These are phyloP conservation scores for Stegodyphus mimosarum DNA, from an alignment of 1,140 invertebrate species.

Conservation along the genomic window DNA sequence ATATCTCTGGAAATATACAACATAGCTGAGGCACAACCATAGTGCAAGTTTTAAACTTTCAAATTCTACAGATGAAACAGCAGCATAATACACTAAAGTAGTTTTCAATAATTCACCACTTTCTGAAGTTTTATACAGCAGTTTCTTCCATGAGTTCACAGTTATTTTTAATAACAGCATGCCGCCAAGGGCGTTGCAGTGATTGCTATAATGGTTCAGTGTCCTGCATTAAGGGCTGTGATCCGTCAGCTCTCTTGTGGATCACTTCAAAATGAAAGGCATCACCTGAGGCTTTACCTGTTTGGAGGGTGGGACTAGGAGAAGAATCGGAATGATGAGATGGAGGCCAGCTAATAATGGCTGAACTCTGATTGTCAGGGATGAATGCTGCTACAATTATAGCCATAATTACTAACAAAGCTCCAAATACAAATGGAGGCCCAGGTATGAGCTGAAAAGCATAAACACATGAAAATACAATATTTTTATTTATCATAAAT, in stretches of 20 bases:
- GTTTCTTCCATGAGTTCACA: slow-evolving; percentile 32
- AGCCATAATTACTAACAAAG: slow-evolving; percentile 94
- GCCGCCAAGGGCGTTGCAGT: slow-evolving; percentile 26
- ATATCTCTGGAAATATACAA: slow-evolving; percentile 36
- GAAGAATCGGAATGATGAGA: slow-evolving; percentile 53
- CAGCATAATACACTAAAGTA: neutral
- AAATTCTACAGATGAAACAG: neutral
- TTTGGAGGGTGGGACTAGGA: slow-evolving; percentile 28
- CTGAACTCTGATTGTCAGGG: slow-evolving; percentile 73
- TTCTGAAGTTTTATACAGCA: slow-evolving; percentile 22
- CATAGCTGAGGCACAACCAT: slow-evolving; percentile 46
- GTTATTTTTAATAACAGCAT: slow-evolving; percentile 9
- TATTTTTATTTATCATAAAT: too few relatives aligned
- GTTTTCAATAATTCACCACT: neutral
- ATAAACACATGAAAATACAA: too few relatives aligned
- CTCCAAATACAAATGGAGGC: slow-evolving; percentile 99
- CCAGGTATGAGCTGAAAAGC: slow-evolving; percentile 84
- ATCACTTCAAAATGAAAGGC: slow-evolving; percentile 58
- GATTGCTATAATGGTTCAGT: slow-evolving; percentile 62
- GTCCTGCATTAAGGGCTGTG: slow-evolving; percentile 60
- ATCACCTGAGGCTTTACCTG: slow-evolving; percentile 1
- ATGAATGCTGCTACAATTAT: slow-evolving; percentile 92
- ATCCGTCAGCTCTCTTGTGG: slow-evolving; percentile 54
- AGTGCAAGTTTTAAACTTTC: neutral
- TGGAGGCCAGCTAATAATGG: neutral